Evolutionary conservation across 2,888 invertebrate genomes (phyloP).

Genomic region (Orchestes rusci): DNA sequence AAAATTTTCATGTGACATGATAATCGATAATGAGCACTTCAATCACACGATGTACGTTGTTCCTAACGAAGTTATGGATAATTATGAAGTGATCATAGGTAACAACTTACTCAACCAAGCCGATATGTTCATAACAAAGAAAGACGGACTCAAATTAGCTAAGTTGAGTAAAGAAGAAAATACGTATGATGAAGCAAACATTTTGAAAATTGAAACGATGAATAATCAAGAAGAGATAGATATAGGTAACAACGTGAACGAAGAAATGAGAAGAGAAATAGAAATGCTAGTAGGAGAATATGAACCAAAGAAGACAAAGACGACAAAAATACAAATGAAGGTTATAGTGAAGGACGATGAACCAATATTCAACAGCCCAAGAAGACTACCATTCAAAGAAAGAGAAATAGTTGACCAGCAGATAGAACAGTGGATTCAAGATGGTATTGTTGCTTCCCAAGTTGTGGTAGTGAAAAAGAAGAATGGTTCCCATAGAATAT

Average conservation of each 20-base stretch:
- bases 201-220: not conserved
- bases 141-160: slow-evolving; percentile 4
- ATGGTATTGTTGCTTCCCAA: slow-evolving; percentile 26
- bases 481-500: slow-evolving; percentile 23
- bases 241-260: too few species aligned
- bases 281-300: too few species aligned
- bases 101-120: slow-evolving; percentile 18
- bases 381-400: slow-evolving; percentile 25
- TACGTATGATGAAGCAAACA: too few species aligned
- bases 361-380: slow-evolving; percentile 22
- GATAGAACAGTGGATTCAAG: slow-evolving; percentile 22
- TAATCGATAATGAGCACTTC: slow-evolving; percentile 18
- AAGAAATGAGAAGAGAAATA: too few species aligned
- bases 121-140: slow-evolving; percentile 14
- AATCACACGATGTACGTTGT: slow-evolving; percentile 18
- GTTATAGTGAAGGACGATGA: slow-evolving; percentile 16
- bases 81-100: slow-evolving; percentile 14
- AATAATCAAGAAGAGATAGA: slow-evolving; percentile 5
- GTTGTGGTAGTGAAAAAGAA: slow-evolving; percentile 29
- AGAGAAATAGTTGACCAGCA: slow-evolving; percentile 22
- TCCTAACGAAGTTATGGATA: slow-evolving; percentile 11
- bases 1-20: slow-evolving; percentile 12
- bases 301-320: slow-evolving; percentile 4
- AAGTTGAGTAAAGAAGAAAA: too few species aligned
- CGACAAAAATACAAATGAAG: not conserved